phyloP scores from a whole-genome alignment of 2,797 vertebrate genomes.

The Enoplosus armatus region DNA sequence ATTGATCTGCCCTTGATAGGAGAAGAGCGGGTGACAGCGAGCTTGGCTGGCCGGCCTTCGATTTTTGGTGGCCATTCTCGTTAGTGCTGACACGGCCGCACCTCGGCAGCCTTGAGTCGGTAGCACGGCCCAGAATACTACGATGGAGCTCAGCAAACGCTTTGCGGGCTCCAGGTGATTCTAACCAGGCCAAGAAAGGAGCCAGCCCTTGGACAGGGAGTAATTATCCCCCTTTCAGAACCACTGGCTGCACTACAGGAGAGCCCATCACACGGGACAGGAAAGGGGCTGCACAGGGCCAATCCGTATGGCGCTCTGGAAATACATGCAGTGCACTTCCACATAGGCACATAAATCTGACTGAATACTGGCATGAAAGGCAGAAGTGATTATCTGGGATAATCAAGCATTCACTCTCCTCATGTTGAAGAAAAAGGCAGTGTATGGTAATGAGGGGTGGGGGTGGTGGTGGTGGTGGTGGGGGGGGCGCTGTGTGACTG shows the following conservation, averaged over 20 bases:
- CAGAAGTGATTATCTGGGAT: conserved; percentile 81
- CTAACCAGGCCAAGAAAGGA: conserved; percentile 65
- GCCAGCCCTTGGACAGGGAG: conserved; percentile 61
- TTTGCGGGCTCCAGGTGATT: conserved; percentile 71
- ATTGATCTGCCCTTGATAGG: conserved; percentile 71
- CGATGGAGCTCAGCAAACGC: conserved; percentile 21
- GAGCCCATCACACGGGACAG: conserved; percentile 59
- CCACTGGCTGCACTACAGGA: conserved; percentile 68
- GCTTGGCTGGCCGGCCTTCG: conserved; percentile 58
- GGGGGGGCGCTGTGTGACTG: conserved; percentile 18
- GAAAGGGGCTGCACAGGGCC: conserved; percentile 32
- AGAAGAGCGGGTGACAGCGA: conserved; percentile 48
- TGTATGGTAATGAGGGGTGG: conserved; percentile 71
- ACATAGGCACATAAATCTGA: conserved; percentile 73
- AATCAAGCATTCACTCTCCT: conserved; percentile 83
- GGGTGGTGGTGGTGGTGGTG: background rate
- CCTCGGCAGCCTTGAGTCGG: conserved; percentile 50
- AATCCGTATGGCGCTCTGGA: conserved; percentile 48
- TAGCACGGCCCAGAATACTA: conserved; percentile 48
- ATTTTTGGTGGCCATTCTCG: conserved; percentile 77
- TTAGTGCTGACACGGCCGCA: conserved; percentile 69
- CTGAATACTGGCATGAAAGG: conserved; percentile 74
- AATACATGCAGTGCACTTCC: conserved; percentile 59
- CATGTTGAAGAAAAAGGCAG: conserved; percentile 72
- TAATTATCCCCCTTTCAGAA: conserved; percentile 80